phyloP scores from a whole-genome alignment of 1,140 invertebrate species.

The Euglossa dilemma region DNA sequence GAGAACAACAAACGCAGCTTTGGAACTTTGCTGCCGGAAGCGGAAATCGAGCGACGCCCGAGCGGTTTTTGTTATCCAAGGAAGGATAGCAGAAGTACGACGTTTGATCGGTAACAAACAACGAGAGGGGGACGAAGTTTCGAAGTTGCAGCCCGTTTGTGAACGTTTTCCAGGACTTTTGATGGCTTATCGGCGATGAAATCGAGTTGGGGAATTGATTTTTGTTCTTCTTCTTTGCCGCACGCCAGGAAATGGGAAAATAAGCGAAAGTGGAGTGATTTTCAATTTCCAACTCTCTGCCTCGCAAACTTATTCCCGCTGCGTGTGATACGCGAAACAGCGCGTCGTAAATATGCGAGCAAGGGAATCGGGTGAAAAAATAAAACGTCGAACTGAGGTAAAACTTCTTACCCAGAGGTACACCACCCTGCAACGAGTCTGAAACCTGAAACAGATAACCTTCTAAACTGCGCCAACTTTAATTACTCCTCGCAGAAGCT shows the following conservation, averaged over 20 bases:
- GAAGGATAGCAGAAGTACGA: not conserved
- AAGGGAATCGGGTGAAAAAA: not conserved
- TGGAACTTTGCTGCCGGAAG: not conserved
- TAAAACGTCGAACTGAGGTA: not conserved
- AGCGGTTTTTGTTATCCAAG: slow-evolving; percentile 25
- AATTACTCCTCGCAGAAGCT: no score
- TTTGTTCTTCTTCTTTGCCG: not conserved
- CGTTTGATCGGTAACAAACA: slow-evolving; percentile 28
- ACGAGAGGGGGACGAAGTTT: slow-evolving; percentile 2
- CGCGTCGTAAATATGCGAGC: not conserved
- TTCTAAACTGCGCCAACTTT: no score
- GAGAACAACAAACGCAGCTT: slow-evolving; percentile 9
- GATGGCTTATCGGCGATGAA: not conserved
- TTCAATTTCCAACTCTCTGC: not conserved
- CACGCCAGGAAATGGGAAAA: not conserved
- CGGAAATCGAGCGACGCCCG: not conserved
- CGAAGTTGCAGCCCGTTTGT: not conserved
- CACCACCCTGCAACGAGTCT: not conserved
- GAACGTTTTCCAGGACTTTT: slow-evolving; percentile 24
- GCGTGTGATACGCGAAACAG: not conserved
- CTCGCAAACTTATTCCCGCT: not conserved
- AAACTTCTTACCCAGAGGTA: not conserved
- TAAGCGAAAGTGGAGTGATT: not conserved
- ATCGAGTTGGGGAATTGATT: slow-evolving; percentile 9
- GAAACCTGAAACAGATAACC: not conserved